Percentiles rank a stretch among this genome's conserved stretches.
Conservation (phyloP, 2,113 vertebrate species). For the Oreochromis niloticus region DNA sequence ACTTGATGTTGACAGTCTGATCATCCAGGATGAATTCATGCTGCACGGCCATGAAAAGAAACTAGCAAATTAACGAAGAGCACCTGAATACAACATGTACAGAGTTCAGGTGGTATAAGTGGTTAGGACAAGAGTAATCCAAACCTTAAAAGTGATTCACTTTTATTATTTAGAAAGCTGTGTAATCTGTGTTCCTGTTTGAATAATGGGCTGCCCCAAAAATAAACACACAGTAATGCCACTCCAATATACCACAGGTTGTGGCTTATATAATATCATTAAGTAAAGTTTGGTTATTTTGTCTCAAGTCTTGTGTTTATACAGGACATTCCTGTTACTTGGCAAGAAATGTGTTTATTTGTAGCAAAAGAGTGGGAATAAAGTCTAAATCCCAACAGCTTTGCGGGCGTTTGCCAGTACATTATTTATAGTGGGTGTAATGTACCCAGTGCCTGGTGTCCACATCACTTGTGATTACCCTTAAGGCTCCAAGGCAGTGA, state of each 20-base stretch:
- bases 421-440: not conserved
- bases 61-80: not conserved
- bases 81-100: not conserved
- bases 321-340: not conserved
- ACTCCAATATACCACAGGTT: not conserved
- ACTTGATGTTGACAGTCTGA: not conserved
- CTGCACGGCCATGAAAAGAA: not conserved
- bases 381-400: not conserved
- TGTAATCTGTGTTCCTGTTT: not conserved
- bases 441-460: not conserved
- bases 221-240: not conserved
- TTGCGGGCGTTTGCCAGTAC: not conserved
- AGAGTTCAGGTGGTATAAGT: not conserved
- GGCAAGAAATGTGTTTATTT: not conserved
- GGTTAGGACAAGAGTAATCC: not conserved
- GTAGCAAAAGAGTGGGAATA: not conserved
- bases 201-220: not conserved
- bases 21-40: not conserved
- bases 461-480: not conserved
- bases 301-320: not conserved
- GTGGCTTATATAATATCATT: not conserved
- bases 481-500: not conserved
- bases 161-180: not conserved
- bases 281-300: not conserved
- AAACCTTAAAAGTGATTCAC: not conserved